Percentiles rank a stretch among this genome's conserved stretches.
Conservation (phyloP, 2,888 invertebrate genomes). For the Ectropis crepuscularia region DNA sequence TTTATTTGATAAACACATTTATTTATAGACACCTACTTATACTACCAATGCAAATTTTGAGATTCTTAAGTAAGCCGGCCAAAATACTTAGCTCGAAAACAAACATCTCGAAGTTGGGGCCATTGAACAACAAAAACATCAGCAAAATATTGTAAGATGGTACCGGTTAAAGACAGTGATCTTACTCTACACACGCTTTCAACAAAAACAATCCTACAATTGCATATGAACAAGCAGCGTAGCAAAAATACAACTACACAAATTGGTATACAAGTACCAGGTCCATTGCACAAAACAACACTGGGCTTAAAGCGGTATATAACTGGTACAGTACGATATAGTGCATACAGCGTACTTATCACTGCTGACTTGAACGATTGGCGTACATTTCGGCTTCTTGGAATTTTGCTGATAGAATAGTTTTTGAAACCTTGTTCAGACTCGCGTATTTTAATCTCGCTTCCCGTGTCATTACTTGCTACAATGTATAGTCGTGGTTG, state of each 20-base stretch:
- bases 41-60: not conserved
- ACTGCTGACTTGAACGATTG: constrained; percentile 93
- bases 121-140: constrained; percentile 97
- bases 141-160: constrained; percentile 92
- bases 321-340: constrained; percentile 88
- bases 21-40: constrained; percentile 15
- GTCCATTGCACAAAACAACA: constrained; percentile 96
- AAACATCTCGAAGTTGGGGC: constrained; percentile 89
- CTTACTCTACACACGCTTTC: constrained; percentile 98
- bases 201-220: constrained; percentile 93
- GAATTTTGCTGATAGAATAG: constrained; percentile 86
- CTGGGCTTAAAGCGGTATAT: constrained; percentile 90
- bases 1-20: constrained; percentile 35
- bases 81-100: constrained; percentile 89
- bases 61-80: constrained; percentile 87
- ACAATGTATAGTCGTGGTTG: constrained; percentile 91
- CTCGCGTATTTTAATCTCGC: constrained; percentile 87
- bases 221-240: constrained; percentile 87
- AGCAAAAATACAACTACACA: constrained; percentile 91
- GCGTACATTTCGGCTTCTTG: constrained; percentile 93
- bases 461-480: constrained; percentile 91
- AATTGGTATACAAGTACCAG: constrained; percentile 97
- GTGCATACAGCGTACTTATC: constrained; percentile 90
- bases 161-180: constrained; percentile 94
- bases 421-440: constrained; percentile 70